These are phyloP conservation scores for Cremastinae sp. DNA, from an alignment of 2,888 invertebrate genomes.

Conservation along the genomic window DNA sequence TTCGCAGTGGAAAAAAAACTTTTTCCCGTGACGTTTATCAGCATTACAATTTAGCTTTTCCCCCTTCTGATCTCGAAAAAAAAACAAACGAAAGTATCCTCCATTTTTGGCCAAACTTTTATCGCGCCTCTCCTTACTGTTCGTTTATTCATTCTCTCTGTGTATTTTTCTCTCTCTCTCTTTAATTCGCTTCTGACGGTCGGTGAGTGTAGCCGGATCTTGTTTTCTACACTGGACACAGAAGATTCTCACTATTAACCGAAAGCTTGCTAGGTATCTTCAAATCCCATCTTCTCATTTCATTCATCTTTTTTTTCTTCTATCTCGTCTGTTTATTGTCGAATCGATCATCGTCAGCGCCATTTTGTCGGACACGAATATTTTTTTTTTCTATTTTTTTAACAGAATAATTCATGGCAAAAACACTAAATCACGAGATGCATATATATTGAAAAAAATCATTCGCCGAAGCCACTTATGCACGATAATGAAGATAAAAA, in stretches of 20 bases:
- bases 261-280: constrained; percentile 79
- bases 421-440: constrained; percentile 18
- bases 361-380: constrained; percentile 35
- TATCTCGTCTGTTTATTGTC: constrained; percentile 42
- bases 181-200: constrained; percentile 76
- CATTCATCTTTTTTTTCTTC: constrained; percentile 38
- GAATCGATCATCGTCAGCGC: constrained; percentile 42
- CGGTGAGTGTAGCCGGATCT: constrained; percentile 78
- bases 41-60: background rate
- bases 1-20: background rate
- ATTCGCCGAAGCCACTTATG: constrained; percentile 42
- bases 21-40: background rate
- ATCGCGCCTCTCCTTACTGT: constrained; percentile 45
- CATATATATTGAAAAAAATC: constrained; percentile 30
- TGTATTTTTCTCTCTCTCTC: constrained; percentile 70
- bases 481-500: constrained; percentile 34
- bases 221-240: constrained; percentile 79
- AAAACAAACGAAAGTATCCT: constrained; percentile 10
- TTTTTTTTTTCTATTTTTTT: constrained; percentile 14
- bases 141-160: constrained; percentile 72
- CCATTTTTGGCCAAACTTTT: constrained; percentile 36
- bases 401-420: constrained; percentile 19
- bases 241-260: constrained; percentile 79
- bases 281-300: constrained; percentile 61
- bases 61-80: constrained; percentile 21